Base-by-base conservation (phyloP, 2,797 vertebrate genomes). In the Oreochromis grahami region DNA sequence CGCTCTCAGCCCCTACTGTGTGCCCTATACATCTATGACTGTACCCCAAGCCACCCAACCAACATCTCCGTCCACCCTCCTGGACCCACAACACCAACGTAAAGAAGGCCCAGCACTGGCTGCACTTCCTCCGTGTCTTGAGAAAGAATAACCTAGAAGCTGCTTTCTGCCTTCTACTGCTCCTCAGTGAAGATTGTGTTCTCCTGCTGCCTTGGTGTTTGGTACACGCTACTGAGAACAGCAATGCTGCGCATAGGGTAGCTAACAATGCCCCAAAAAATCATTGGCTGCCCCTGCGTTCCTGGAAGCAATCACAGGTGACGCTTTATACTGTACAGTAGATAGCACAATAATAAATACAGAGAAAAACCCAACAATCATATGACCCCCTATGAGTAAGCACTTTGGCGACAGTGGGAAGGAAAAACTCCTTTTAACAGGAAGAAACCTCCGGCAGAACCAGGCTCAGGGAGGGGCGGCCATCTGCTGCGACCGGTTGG, bases 131-230 rank as follows among this genome's bases (percentile, higher is more conserved):
- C 14, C 0, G 1, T 56, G 55, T 32, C 8, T 56, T 9, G 55
- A 56, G 55, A 56, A 56, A 56, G 55, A 2, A 56, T 6, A 56
- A 56, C 53, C 53, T 56, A 56, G 55, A 29, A 29, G 55, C 26
- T 56, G 26, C 14, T 0, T 1, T 14, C 29, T 14, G 0, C 26
- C 55, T 56, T 29, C 55, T 56, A 9, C 14, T 0, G 14, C 55
- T 32, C 53, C 26, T 17, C 55, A 32, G 55, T 56, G 55, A 56
- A 56, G 55, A 56, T 14, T 3, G 14, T 32, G 26, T 26, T 1
- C 55, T 56, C 55, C 55, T 56, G 26, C 14, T 56, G 55, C 55
- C 26, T 32, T 32, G 0, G 0, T 56, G 55, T 56, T 56, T 56
- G 14, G 55, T 56, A 56, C 55, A 56, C 55, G 17, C 26, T 6